Evolutionary conservation across 2,797 vertebrate genomes (phyloP), one percentile per base, ranked within the genome.

Genomic region (Carcharodon carcharias): DNA sequence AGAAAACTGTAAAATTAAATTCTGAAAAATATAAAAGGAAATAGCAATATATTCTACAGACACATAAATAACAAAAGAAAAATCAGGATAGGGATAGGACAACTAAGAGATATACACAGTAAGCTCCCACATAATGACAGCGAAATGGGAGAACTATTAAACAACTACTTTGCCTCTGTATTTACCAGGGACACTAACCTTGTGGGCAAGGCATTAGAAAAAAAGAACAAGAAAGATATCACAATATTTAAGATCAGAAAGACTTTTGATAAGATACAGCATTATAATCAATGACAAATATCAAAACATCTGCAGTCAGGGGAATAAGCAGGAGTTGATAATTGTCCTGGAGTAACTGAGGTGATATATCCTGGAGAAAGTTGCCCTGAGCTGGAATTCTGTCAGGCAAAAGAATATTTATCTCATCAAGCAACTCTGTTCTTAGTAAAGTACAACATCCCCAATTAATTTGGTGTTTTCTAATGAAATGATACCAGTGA

Each of bases 401-500:
- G 4, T 92, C 89, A 93, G 58, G 5, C n/a, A n/a, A 92, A n/a
- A 63, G n/a, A 65, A 92, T 21, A 65, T 65, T 40, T 65, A 45
- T 65, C 61, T 93, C 61, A 40, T 65, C 1, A 2, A 65, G 35
- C 61, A 35, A 35, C 0, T 21, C 18, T 7, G 35, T n/a, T 6
- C 91, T 93, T 40, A 65, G 23, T 65, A 65, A 65, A 65, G 40
- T 35, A 65, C 18, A 65, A 21, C 35, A 23, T 40, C 40, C 8
- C n/a, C 91, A 93, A 93, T 65, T 65, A n/a, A 65, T 65, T 93
- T 93, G 45, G 91, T 65, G 40, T 93, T 63, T 61, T 65, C 91
- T 58, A 93, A 65, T 16, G 63, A 65, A 61, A n/a, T 65, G 56
- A n/a, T 31, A 91, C 12, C n/a, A 45, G 1, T 92, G 7, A 65